These are phyloP conservation scores for Tetraodon nigroviridis DNA, from an alignment of 2,113 vertebrate genomes.

Conservation along the genomic window DNA sequence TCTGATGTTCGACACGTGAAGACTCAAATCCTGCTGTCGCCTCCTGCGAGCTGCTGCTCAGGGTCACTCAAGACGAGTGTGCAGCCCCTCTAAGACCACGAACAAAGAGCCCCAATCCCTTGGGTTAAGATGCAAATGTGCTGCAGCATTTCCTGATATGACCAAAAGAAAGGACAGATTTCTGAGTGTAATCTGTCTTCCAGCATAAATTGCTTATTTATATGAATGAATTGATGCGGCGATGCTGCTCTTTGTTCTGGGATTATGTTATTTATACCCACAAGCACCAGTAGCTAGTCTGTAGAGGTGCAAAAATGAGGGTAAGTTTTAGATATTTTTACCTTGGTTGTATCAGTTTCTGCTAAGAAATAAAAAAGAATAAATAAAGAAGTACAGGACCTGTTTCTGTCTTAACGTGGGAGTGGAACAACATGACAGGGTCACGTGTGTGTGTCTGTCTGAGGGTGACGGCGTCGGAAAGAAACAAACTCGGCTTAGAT, in stretches of 20 bases:
- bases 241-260: conserved; percentile 37
- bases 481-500: conserved; percentile 55
- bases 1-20: too few relatives aligned
- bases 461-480: conserved; percentile 42
- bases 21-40: conserved; percentile 10
- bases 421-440: conserved; percentile 46
- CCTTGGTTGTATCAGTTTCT: conserved; percentile 57
- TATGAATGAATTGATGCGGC: conserved; percentile 42
- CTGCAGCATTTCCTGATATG: conserved; percentile 36
- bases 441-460: conserved; percentile 12
- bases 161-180: conserved; percentile 31
- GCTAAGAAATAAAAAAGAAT: conserved; percentile 44
- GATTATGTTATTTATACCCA: conserved; percentile 57
- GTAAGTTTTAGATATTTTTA: conserved; percentile 46
- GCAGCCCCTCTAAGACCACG: conserved; percentile 21
- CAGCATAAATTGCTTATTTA: conserved; percentile 42
- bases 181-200: conserved; percentile 36
- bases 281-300: conserved; percentile 31
- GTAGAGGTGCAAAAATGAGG: conserved; percentile 33
- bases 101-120: conserved; percentile 47
- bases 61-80: conserved; percentile 42
- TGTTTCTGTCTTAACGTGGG: conserved; percentile 61
- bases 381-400: conserved; percentile 34
- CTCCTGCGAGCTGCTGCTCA: conserved; percentile 50
- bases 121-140: conserved; percentile 44